Base-by-base conservation (phyloP, 2,888 invertebrate species). In the Meghimatium bilineatum region DNA sequence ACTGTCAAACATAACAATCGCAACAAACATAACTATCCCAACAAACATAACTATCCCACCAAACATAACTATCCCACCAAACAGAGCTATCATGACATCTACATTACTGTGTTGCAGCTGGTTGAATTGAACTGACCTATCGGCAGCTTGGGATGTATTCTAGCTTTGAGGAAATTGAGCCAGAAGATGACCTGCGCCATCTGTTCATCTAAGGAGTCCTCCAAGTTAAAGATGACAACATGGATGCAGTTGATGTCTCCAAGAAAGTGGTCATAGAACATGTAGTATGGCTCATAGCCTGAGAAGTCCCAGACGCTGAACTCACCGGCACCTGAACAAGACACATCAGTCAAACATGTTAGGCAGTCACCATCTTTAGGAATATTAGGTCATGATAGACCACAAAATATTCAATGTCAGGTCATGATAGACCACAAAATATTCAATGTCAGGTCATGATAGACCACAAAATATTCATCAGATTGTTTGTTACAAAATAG, bases 291-390 rank as follows among this genome's bases (percentile, higher is more conserved):
- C 91, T 96, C 96, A 88, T 96, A 96, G 17, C 96, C 96, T 71
- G 96, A 96, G 91, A 96, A 96, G 91, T 96, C 96, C 96, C 96
- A 96, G 52, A 95, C 94, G 89, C 95, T 96, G 89, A 95, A 94
- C 88, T 96, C 96, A 52, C 96, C 96, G 32, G 95, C 94, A 86
- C 95, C 95, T 89, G 94, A 93, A 89, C 95, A 63, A 66, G 26
- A n/a, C n/a, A 23, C 67, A 17, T 5, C 5, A 44, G 44, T 44
- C 44, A 44, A n/a, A n/a, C 44, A 44, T 44, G 44, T 29, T 29
- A n/a, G 26, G 44, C 44, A 44, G 44, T 44, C 12, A 44, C 12
- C 12, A 44, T 44, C 5, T 12, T 5, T 44, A 44, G n/a, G n/a
- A 44, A 44, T 44, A 12, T 44, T 5, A 44, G 12, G 44, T 44